These are phyloP conservation scores for Luscinia luscinia DNA, from an alignment of 2,797 vertebrate genomes.

Conservation along the genomic window DNA sequence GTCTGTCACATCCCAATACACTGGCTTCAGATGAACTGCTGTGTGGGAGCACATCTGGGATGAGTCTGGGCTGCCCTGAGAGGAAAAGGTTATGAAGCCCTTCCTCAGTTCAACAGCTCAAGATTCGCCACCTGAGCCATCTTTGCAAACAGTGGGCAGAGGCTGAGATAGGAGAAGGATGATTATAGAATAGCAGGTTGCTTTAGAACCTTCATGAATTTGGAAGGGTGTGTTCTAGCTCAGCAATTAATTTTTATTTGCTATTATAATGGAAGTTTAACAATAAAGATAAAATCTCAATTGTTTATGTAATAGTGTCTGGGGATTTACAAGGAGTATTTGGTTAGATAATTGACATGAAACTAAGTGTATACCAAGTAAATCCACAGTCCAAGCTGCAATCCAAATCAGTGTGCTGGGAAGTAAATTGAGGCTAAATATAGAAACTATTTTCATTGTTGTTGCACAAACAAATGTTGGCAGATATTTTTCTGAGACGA, in stretches of 20 bases:
- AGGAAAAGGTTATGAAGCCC: background rate
- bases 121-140: background rate
- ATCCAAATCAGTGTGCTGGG: background rate
- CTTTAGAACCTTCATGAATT: background rate
- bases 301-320: background rate
- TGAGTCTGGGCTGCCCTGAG: background rate
- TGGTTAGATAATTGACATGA: background rate
- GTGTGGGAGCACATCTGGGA: background rate
- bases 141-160: background rate
- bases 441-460: background rate
- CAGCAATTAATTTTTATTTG: background rate
- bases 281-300: background rate
- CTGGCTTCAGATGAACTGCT: background rate
- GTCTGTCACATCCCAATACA: background rate
- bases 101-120: background rate
- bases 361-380: background rate
- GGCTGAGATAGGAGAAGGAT: background rate
- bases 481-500: background rate
- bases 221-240: background rate
- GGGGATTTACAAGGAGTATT: background rate
- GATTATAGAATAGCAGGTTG: background rate
- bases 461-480: background rate
- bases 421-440: background rate
- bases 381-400: background rate
- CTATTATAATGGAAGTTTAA: background rate